Base-by-base conservation (phyloP, 1,140 invertebrate species). In the Megalopta genalis region DNA sequence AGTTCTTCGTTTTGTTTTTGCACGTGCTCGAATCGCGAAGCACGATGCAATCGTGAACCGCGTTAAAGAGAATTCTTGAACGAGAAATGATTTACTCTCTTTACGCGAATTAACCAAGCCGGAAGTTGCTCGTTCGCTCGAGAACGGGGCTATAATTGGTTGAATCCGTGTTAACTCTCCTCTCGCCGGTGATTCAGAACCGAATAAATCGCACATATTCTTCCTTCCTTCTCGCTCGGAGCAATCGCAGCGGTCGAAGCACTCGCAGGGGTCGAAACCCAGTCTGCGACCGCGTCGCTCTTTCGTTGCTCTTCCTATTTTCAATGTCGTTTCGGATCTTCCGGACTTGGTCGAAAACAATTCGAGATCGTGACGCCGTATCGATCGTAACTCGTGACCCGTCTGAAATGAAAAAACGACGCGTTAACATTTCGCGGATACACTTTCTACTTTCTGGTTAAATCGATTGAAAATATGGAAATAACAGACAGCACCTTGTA, bases 121-220 rank as follows among this genome's bases (percentile, higher is more conserved):
- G 84, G 84, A 86, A 86, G 84, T 84, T 75, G 67, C 84, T 86
- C 76, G 80, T 69, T 81, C 39, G 67, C 54, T 75, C 70, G 62
- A 86, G 77, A 85, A 74, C 67, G 83, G 76, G 85, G 76, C 81
- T 82, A 82, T 86, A 86, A 87, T 87, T 87, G 84, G 68, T 86
- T 87, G 64, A 83, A 83, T 83, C 81, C 85, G 77, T 82, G 85
- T 86, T 86, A 77, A 86, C 85, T 86, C 74, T 72, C 66, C 84
- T 72, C 81, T 86, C 77, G 84, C 72, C 79, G 78, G 75, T 77
- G 80, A 74, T 83, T 80, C 76, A 63, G 78, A 54, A 78, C 79
- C 82, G 60, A 80, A 71, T 63, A 65, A 84, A 84, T 87, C 63
- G 37, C 80, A 16, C 68, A 65, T 25, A 32, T 62, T 63, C 57